Conservation (phyloP, 2,113 vertebrate genomes). For the Hypanus sabinus region DNA sequence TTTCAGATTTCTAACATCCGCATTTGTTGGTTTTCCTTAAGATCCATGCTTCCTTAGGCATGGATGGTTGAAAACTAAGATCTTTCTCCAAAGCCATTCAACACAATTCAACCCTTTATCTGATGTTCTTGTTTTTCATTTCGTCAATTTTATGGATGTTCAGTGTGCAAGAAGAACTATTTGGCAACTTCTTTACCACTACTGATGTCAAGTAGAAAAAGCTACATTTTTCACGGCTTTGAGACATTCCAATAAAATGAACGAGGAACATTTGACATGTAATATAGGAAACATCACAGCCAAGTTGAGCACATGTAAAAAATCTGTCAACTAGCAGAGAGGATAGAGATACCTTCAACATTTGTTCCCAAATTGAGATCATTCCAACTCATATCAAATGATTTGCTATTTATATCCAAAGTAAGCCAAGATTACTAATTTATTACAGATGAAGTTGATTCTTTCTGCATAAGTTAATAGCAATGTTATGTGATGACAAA, state of each 20-base stretch:
- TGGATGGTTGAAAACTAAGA: no score
- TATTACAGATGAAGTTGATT: background rate
- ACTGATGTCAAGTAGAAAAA: no score
- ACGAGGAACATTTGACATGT: background rate
- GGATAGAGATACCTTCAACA: background rate
- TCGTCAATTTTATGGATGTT: no score
- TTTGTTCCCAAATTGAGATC: background rate
- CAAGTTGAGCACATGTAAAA: background rate
- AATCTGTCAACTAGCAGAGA: background rate
- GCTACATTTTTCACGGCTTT: background rate
- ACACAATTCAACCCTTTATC: no score
- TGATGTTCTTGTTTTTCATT: no score
- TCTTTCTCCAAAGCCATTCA: no score
- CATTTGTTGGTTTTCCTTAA: no score
- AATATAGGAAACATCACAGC: background rate
- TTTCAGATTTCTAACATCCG: background rate
- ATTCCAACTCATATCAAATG: background rate
- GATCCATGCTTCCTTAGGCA: no score
- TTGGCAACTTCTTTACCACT: no score
- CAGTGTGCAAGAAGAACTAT: no score
- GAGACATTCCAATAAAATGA: background rate
- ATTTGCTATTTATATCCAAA: background rate
- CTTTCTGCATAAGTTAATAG: background rate
- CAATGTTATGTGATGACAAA: background rate
- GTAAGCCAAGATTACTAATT: background rate